Evolutionary conservation across 2,113 vertebrate species (phyloP).

Genomic region (Forbesichthys agassizii): DNA sequence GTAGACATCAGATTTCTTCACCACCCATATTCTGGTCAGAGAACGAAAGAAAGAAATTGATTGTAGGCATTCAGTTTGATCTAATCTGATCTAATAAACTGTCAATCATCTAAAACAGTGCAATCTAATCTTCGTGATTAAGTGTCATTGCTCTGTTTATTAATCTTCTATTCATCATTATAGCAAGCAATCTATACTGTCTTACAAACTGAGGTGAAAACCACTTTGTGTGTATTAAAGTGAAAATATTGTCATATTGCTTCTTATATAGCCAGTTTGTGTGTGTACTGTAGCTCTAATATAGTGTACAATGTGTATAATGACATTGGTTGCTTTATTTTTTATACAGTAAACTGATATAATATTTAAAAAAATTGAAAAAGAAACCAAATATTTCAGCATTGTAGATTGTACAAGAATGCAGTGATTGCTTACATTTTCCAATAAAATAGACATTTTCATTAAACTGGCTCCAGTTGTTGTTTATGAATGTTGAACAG

Average conservation of each 20-base stretch:
- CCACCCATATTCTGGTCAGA: neutral
- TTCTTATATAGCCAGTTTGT: no score
- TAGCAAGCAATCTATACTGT: neutral
- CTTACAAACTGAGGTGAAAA: neutral
- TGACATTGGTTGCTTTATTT: no score
- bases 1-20: constrained; percentile 34
- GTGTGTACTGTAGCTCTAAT: no score
- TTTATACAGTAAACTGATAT: no score
- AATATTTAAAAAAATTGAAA: no score
- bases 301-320: no score
- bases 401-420: neutral
- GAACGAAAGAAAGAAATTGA: constrained; percentile 9
- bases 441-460: neutral
- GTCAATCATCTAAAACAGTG: constrained; percentile 19
- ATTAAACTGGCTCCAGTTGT: neutral
- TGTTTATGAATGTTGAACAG: neutral
- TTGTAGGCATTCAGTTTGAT: constrained; percentile 21
- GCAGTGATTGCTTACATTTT: neutral
- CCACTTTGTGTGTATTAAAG: neutral
- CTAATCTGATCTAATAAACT: constrained; percentile 37
- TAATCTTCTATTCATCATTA: constrained; percentile 9
- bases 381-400: no score
- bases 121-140: neutral
- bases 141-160: neutral
- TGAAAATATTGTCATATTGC: no score